Conservation (phyloP, 2,888 invertebrate genomes). For the Leptarthrus brevirostris region DNA sequence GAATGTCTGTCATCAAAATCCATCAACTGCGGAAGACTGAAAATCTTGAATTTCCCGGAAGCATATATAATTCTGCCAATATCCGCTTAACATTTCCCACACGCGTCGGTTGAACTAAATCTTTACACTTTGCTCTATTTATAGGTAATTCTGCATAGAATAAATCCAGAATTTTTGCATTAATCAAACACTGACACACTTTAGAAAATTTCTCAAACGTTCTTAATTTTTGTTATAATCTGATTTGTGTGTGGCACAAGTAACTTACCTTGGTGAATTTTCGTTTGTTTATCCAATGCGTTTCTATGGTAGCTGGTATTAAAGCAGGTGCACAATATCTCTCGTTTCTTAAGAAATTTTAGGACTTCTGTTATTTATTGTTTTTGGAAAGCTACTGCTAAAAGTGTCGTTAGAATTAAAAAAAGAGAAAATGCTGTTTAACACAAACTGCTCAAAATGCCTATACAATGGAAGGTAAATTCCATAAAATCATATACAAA, state of each 20-base stretch:
- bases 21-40: constrained; percentile 8
- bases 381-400: no score
- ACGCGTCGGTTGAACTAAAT: not conserved
- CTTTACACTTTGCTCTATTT: constrained; percentile 11
- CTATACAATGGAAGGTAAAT: constrained; percentile 8
- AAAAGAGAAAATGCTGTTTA: no score
- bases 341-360: no score
- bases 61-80: constrained; percentile 2
- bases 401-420: no score
- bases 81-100: constrained; percentile 11
- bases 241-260: no score
- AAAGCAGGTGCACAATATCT: no score
- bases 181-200: not conserved
- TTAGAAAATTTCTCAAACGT: not conserved
- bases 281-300: no score
- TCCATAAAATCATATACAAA: constrained; percentile 29
- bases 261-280: no score
- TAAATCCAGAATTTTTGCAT: not conserved
- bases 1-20: constrained; percentile 5
- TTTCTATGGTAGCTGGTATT: no score
- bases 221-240: not conserved
- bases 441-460: no score
- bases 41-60: constrained; percentile 23
- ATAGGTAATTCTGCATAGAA: constrained; percentile 8
- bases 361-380: no score